Evolutionary conservation across 2,888 invertebrate species (phyloP), one percentile per base, ranked within the genome.

Genomic region (Drosophila neoperkinsi): DNA sequence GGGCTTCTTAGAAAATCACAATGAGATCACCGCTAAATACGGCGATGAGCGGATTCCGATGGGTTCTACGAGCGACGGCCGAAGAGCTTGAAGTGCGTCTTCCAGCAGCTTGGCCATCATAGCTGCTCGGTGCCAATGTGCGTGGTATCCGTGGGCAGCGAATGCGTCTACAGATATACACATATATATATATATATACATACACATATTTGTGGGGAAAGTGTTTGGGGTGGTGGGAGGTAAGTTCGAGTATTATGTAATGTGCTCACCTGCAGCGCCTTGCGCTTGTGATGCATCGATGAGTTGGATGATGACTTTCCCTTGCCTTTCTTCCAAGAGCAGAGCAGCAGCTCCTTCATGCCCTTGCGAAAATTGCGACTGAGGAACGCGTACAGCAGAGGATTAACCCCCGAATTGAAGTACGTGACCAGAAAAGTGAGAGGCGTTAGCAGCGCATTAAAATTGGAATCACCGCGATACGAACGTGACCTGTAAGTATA

Each of bases 371-470:
- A 97, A 90, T 97, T 96, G 74, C 96, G 95, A 6, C 95, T 95
- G 61, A 98, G 94, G 92, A 98, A 97, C 5, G 98, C 98, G 93
- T 98, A 98, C 11, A 98, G 94, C 60, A 98, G 94, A 0, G 98
- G 98, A 94, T 98, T 98, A 76, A 98, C 95, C 56, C 96, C 98
- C 25, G 97, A 98, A 94, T 98, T 98, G 93, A 97, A 96, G 93
- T 98, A 98, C 51, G 98, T 96, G 82, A 97, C 95, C 73, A 98
- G 95, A 93, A 97, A 98, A 31, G 97, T 97, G 72, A 97, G 94
- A 1, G 98, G 98, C 13, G 97, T 97, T 73, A 98, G 94, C 25
- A 97, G 94, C 10, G 96, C 96, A 90, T 96, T 96, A 91, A 97
- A 96, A 90, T 96, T 95, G 74, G 96, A 95, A 85, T 95, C 94